Evolutionary conservation across 2,797 vertebrate genomes (phyloP), one percentile per base, ranked within the genome.

Genomic region (Nannoperca obscura): DNA sequence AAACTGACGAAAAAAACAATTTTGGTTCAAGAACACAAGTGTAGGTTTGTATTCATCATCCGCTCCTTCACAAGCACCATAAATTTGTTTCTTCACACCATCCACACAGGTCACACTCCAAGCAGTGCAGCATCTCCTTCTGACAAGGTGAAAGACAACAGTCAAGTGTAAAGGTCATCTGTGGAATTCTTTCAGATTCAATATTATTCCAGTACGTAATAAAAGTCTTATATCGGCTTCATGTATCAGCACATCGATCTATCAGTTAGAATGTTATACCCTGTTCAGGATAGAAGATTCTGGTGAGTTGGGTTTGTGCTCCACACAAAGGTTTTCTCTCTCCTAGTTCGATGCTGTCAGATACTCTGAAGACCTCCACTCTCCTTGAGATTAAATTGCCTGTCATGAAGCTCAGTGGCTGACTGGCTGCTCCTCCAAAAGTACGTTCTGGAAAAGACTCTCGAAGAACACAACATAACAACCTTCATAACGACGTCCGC

Each of bases 331-430:
- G 67, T 49, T 80, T 73, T 83, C 54, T 73, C 79, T 83, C 78
- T 74, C 53, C 1, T 44, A n/a, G 76, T 78, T 88, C 24, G 20
- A 84, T 70, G 86, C 79, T 85, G 87, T 88, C 89, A 89, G 71
- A 80, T 64, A 70, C 80, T 85, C 71, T 78, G 72, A 86, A 85
- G 83, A 80, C 88, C 82, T 85, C 87, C 72, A 15, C 78, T 85
- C 87, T 92, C 86, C 89, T 87, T 85, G 76, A 91, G 87, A 92
- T 92, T 88, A 94, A 94, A 94, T 93, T 93, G 91, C 91, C 91
- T 90, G 89, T 91, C 90, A 87, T 83, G 86, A 85, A 69, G 76
- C 83, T 74, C 71, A 2, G 58, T 44, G 46, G 76, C 78, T 90
- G 92, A 92, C 87, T 92, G 93, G 89, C 93, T 72, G 76, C 90